Conservation (phyloP, 1,140 invertebrate species). For the Pararge aegeria region DNA sequence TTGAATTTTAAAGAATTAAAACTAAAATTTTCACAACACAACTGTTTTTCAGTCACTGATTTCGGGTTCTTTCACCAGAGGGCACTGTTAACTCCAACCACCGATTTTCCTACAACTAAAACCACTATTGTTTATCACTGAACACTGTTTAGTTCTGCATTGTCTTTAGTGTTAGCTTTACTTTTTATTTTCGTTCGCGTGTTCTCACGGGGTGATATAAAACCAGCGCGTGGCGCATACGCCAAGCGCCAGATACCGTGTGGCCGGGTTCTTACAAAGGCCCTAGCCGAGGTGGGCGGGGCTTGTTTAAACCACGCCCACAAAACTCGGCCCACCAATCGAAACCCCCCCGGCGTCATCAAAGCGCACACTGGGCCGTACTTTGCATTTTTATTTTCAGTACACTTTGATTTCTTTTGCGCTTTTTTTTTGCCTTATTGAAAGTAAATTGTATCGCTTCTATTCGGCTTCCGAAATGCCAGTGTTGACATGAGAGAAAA, state of each 20-base stretch:
- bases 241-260: constrained; percentile 66
- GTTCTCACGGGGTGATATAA: constrained; percentile 27
- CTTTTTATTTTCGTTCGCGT: constrained; percentile 35
- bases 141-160: background rate
- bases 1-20: background rate
- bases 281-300: constrained; percentile 57
- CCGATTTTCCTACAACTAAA: background rate
- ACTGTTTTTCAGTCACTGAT: constrained; percentile 2
- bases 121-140: constrained; percentile 1
- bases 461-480: constrained; percentile 62
- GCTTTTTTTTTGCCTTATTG: constrained; percentile 47
- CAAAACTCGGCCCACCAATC: constrained; percentile 45
- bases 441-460: constrained; percentile 55
- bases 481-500: constrained; percentile 52
- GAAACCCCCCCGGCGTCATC: constrained; percentile 38
- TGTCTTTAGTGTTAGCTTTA: background rate
- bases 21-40: constrained; percentile 1
- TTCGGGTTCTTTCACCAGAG: constrained; percentile 3
- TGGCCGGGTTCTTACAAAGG: constrained; percentile 50
- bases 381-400: constrained; percentile 68
- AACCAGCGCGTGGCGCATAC: constrained; percentile 55
- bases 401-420: constrained; percentile 56
- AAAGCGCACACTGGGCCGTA: constrained; percentile 71
- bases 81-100: background rate
- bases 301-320: constrained; percentile 47